Conservation (phyloP, 2,797 vertebrate genomes). For the Hippopotamyrus pictus region DNA sequence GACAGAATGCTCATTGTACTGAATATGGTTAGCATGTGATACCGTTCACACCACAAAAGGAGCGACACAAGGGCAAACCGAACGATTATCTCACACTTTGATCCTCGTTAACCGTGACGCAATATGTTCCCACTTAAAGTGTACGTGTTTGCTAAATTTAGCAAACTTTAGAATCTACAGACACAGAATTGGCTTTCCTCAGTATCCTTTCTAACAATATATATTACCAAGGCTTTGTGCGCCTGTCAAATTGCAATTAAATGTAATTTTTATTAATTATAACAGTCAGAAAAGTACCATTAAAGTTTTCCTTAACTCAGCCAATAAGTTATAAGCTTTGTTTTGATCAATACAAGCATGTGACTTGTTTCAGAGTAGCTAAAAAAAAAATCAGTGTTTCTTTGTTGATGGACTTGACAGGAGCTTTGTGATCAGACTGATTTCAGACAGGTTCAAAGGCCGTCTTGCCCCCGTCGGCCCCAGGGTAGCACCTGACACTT, state of each 20-base stretch:
- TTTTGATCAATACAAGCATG: not conserved
- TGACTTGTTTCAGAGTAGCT: not conserved
- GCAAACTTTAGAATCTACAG: not conserved
- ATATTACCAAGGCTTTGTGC: not conserved
- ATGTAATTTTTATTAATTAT: not conserved
- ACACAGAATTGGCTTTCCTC: not conserved
- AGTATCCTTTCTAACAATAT: not conserved
- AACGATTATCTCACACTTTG: not conserved
- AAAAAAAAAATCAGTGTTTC: not conserved
- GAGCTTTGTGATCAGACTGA: conserved; percentile 11
- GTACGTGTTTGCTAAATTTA: not conserved
- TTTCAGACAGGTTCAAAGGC: conserved; percentile 18
- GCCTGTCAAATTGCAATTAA: not conserved
- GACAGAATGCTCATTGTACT: not conserved
- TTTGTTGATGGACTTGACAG: not conserved
- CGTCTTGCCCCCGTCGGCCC: not conserved
- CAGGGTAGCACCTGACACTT: conserved; percentile 24
- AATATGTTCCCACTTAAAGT: conserved; percentile 2
- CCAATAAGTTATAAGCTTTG: not conserved
- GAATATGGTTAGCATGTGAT: conserved; percentile 13
- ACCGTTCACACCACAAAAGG: conserved; percentile 11
- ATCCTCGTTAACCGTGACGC: not conserved
- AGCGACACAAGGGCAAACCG: not conserved
- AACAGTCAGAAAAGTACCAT: not conserved
- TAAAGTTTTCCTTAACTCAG: not conserved